Conservation (phyloP, 1,140 invertebrate genomes). For the Phymastichus coffea region DNA sequence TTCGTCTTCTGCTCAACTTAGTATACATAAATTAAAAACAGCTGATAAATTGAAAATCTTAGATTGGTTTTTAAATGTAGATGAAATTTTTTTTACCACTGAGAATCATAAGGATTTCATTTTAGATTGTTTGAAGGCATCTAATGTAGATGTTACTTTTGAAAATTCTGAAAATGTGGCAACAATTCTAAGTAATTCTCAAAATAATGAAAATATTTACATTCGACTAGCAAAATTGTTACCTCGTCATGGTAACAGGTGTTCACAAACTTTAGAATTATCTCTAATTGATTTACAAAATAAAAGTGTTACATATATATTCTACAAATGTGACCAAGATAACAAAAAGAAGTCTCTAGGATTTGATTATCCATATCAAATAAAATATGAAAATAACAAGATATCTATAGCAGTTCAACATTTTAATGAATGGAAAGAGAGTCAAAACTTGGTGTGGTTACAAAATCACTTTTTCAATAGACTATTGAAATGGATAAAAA, state of each 20-base stretch:
- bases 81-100: conserved; percentile 18
- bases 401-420: conserved; percentile 32
- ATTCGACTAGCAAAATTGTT: conserved; percentile 32
- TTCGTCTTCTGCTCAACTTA: conserved; percentile 39
- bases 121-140: conserved; percentile 12
- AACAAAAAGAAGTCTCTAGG: conserved; percentile 39
- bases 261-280: conserved; percentile 44
- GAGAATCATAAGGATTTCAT: conserved; percentile 6
- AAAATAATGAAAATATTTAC: conserved; percentile 9
- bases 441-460: conserved; percentile 57
- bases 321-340: conserved; percentile 29
- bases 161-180: too few species aligned
- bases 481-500: conserved; percentile 67
- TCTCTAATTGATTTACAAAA: conserved; percentile 35
- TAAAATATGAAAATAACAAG: conserved; percentile 29
- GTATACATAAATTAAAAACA: conserved; percentile 30
- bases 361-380: conserved; percentile 38
- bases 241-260: conserved; percentile 44
- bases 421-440: conserved; percentile 34
- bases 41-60: conserved; percentile 27
- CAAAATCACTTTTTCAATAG: conserved; percentile 62
- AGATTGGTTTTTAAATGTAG: conserved; percentile 23
- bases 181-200: not conserved
- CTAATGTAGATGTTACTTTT: too few species aligned
- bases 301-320: conserved; percentile 33